Percentiles rank a stretch among this genome's conserved stretches.
Evolutionary conservation across 2,888 invertebrate genomes (phyloP).

Genomic region (Andricus quercusramuli): DNA sequence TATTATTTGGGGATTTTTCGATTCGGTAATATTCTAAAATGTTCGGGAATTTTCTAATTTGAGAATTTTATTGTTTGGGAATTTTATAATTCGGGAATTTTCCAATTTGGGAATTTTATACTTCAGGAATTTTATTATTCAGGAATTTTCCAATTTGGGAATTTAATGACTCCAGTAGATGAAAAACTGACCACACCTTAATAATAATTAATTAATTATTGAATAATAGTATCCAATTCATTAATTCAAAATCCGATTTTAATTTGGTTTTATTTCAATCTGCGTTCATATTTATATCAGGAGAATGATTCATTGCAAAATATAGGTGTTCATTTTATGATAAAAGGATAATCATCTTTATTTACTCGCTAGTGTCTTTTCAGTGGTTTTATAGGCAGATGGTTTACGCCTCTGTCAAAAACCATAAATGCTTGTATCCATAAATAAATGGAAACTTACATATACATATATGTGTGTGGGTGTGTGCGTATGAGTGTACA

Average conservation of each 20-base stretch:
- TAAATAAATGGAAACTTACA: constrained; percentile 16
- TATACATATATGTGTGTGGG: background rate
- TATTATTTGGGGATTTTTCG: too few relatives aligned
- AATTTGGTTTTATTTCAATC: background rate
- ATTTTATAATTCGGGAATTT: too few relatives aligned
- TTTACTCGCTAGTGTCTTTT: constrained; percentile 16
- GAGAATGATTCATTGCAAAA: constrained; percentile 4
- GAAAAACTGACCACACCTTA: too few relatives aligned
- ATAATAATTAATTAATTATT: too few relatives aligned
- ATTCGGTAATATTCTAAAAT: too few relatives aligned
- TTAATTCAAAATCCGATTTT: background rate
- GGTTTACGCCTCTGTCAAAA: constrained; percentile 30
- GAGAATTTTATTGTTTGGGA: too few relatives aligned
- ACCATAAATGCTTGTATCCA: constrained; percentile 28
- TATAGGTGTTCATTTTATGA: background rate
- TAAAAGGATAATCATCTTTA: constrained; percentile 23
- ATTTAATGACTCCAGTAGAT: too few relatives aligned
- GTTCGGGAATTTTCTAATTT: too few relatives aligned
- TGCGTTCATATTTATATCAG: background rate
- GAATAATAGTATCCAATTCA: background rate
- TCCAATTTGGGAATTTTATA: too few relatives aligned
- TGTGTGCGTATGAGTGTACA: too few relatives aligned
- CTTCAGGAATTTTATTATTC: too few relatives aligned
- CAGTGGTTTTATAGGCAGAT: constrained; percentile 18
- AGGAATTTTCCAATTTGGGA: too few relatives aligned